These are phyloP conservation scores for Timema podura DNA, from an alignment of 2,888 invertebrate genomes.

Conservation along the genomic window DNA sequence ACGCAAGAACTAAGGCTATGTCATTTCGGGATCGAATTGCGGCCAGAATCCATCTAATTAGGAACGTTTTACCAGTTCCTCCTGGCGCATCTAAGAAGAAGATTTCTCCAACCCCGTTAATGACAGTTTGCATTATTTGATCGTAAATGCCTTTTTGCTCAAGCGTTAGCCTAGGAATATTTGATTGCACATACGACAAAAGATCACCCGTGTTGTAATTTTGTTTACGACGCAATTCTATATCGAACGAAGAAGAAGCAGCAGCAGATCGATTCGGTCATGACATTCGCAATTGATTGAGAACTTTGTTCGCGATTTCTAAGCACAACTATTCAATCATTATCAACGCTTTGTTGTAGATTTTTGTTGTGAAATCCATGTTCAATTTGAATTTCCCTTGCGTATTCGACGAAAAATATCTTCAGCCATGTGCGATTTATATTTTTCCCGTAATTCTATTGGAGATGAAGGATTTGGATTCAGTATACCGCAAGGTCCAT, in stretches of 20 bases:
- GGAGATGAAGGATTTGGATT: slow-evolving; percentile 27
- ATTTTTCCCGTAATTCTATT: too few relatives aligned
- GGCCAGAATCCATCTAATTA: slow-evolving; percentile 14
- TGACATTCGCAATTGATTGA: slow-evolving; percentile 19
- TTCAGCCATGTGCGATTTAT: slow-evolving; percentile 17
- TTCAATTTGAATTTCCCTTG: slow-evolving; percentile 33
- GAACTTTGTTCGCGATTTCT: slow-evolving; percentile 18
- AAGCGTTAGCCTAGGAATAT: slow-evolving; percentile 33
- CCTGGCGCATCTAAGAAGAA: slow-evolving; percentile 20
- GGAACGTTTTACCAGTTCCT: slow-evolving; percentile 20
- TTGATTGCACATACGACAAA: slow-evolving; percentile 33
- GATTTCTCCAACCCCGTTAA: slow-evolving; percentile 17
- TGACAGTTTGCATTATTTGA: slow-evolving; percentile 18
- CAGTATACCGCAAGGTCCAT: slow-evolving; percentile 34
- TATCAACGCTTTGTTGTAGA: slow-evolving; percentile 21
- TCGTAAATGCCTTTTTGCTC: slow-evolving; percentile 32
- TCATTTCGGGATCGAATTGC: slow-evolving; percentile 15
- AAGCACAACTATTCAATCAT: slow-evolving; percentile 24
- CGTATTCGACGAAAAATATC: slow-evolving; percentile 32
- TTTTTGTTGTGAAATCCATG: slow-evolving; percentile 14
- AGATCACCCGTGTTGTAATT: slow-evolving; percentile 34
- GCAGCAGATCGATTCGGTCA: slow-evolving; percentile 18
- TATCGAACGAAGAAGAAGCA: slow-evolving; percentile 7
- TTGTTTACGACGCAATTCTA: slow-evolving; percentile 35
- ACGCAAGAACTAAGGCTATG: neutral